phyloP scores from a whole-genome alignment of 2,888 invertebrate genomes.

The Morpho achilles region DNA sequence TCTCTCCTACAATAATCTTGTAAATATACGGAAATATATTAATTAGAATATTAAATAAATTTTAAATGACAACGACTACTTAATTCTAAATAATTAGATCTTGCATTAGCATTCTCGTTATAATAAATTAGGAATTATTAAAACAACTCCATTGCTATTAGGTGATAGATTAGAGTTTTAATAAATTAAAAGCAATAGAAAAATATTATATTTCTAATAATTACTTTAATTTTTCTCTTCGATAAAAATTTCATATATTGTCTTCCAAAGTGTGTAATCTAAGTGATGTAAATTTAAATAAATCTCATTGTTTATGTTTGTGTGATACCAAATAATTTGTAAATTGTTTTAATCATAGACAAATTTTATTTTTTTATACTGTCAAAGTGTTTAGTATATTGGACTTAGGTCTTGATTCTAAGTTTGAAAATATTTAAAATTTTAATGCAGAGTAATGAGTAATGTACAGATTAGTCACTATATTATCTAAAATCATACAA shows the following conservation, averaged over 20 bases:
- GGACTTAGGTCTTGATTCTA: slow-evolving; percentile 3
- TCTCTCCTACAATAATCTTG: slow-evolving; percentile 44
- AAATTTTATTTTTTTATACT: slow-evolving; percentile 10
- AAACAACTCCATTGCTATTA: slow-evolving; percentile 24
- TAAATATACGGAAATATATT: slow-evolving; percentile 26
- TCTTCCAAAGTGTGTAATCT: slow-evolving; percentile 71
- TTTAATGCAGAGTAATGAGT: slow-evolving; percentile 55
- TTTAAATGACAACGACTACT: slow-evolving; percentile 70
- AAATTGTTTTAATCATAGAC: slow-evolving; percentile 14
- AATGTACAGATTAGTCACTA: slow-evolving; percentile 18
- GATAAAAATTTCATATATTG: slow-evolving; percentile 53
- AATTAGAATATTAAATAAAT: slow-evolving; percentile 30
- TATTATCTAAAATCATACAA: slow-evolving; percentile 51
- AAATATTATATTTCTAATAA: slow-evolving; percentile 36
- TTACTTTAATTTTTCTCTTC: slow-evolving; percentile 38
- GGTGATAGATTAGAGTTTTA: slow-evolving; percentile 40
- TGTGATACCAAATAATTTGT: slow-evolving; percentile 3
- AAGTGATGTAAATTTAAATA: slow-evolving; percentile 19
- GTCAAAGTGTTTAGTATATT: slow-evolving; percentile 11
- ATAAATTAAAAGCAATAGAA: slow-evolving; percentile 63
- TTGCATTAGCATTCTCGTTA: slow-evolving; percentile 30
- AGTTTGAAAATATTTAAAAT: slow-evolving; percentile 14
- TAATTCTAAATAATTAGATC: slow-evolving; percentile 71
- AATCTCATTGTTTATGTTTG: slow-evolving; percentile 15
- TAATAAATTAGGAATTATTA: slow-evolving; percentile 29